Evolutionary conservation across 2,797 vertebrate species (phyloP).

Genomic region (Xyrichtys novacula): DNA sequence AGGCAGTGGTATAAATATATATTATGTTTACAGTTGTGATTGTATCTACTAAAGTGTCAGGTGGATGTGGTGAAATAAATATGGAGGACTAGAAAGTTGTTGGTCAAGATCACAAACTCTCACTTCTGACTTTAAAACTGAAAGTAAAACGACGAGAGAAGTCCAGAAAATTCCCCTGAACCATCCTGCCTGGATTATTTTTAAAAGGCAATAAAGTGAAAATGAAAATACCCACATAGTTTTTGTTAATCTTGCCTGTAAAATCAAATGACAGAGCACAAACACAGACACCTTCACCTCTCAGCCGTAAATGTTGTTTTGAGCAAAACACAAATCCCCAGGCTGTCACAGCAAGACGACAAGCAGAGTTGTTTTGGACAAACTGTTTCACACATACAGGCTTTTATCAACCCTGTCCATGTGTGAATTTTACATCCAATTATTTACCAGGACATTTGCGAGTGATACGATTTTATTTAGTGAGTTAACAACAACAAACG

Average conservation of each 20-base stretch:
- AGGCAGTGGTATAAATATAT: not conserved
- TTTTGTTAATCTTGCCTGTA: not conserved
- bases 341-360: slow-evolving; percentile 39
- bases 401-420: not conserved
- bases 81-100: not conserved
- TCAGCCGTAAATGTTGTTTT: slow-evolving; percentile 49
- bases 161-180: slow-evolving; percentile 44
- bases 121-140: slow-evolving; percentile 51
- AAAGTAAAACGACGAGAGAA: no score
- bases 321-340: slow-evolving; percentile 25
- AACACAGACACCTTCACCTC: slow-evolving; percentile 6
- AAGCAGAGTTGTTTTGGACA: not conserved
- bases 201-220: slow-evolving; percentile 10
- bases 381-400: not conserved
- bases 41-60: not conserved
- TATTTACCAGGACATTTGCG: not conserved
- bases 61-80: not conserved
- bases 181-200: not conserved
- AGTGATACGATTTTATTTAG: slow-evolving; percentile 57
- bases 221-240: rapidly evolving
- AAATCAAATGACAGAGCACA: not conserved
- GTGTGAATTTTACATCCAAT: not conserved
- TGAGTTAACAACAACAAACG: slow-evolving; percentile 75
- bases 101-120: not conserved
- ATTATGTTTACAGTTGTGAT: not conserved